Percentiles rank a stretch among this genome's conserved stretches.
Conservation (phyloP, 2,888 invertebrate genomes). For the Petrolisthes manimaculis region DNA sequence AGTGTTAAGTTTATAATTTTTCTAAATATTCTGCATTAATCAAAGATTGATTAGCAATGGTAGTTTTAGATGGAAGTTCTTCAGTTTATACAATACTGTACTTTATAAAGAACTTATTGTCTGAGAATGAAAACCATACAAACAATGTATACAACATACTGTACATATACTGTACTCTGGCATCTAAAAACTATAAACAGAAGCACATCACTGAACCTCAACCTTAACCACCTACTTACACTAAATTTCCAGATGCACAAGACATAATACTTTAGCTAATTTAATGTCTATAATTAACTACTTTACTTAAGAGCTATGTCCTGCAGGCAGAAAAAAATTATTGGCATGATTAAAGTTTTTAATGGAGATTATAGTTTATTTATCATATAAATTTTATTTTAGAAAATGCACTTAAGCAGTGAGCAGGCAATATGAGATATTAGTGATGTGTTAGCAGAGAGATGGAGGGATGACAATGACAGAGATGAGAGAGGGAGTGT, state of each 20-base stretch:
- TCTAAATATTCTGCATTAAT: too few relatives aligned
- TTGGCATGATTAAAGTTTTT: background rate
- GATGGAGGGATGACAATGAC: background rate
- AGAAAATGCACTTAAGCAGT: constrained; percentile 9
- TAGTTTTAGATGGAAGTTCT: too few relatives aligned
- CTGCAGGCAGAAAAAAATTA: constrained; percentile 19
- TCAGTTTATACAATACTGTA: too few relatives aligned
- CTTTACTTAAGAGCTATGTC: background rate
- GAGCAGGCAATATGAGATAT: constrained; percentile 9
- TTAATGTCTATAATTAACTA: background rate
- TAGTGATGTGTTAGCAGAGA: background rate
- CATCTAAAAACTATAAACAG: background rate
- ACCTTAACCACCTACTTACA: background rate
- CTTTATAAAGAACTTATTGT: too few relatives aligned
- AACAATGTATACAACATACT: too few relatives aligned
- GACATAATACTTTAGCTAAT: background rate
- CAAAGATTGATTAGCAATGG: too few relatives aligned
- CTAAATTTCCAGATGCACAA: background rate
- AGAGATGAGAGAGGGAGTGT: constrained; percentile 12
- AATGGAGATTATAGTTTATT: constrained; percentile 4
- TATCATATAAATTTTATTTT: background rate
- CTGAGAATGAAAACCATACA: too few relatives aligned
- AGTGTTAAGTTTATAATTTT: too few relatives aligned
- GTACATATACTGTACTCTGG: too few relatives aligned
- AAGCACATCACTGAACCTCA: background rate